phyloP scores from a whole-genome alignment of 2,888 invertebrate species.

The Anoncus sp. region DNA sequence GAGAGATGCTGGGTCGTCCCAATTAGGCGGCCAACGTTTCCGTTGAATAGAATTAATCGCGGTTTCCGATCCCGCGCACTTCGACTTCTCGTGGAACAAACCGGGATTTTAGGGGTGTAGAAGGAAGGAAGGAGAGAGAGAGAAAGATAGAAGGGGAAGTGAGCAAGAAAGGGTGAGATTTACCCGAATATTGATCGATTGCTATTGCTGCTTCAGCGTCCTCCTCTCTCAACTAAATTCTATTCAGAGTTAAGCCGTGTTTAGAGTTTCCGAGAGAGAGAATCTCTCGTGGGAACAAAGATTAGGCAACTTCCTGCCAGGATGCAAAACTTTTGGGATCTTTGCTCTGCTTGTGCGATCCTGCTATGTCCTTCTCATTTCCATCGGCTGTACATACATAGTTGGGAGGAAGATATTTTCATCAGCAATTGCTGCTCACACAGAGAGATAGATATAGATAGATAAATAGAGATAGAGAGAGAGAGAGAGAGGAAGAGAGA shows the following conservation, averaged over 20 bases:
- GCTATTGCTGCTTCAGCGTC: conserved; percentile 46
- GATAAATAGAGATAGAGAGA: not conserved
- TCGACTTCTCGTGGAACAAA: conserved; percentile 54
- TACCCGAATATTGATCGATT: conserved; percentile 74
- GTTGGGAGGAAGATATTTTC: not conserved
- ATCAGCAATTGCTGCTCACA: conserved; percentile 30
- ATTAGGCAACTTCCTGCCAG: conserved; percentile 61
- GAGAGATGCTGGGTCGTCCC: conserved; percentile 39
- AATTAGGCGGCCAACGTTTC: conserved; percentile 62
- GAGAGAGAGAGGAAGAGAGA: conserved; percentile 4
- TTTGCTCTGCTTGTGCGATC: conserved; percentile 36
- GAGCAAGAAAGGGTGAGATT: conserved; percentile 55
- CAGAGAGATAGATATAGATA: not conserved
- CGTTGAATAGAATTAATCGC: conserved; percentile 65
- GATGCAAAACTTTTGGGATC: conserved; percentile 61
- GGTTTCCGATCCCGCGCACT: conserved; percentile 60
- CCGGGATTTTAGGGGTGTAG: conserved; percentile 34
- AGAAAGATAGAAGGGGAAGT: not conserved
- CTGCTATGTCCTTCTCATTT: conserved; percentile 22
- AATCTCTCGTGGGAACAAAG: conserved; percentile 52
- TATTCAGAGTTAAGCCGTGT: conserved; percentile 61
- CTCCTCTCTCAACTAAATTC: conserved; percentile 43
- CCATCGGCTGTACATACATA: not conserved
- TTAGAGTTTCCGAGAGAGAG: conserved; percentile 53
- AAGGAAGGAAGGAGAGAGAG: not conserved